Percentiles rank a stretch among this genome's conserved stretches.
Conservation (phyloP, 1,140 invertebrate species). For the Ruditapes philippinarum region DNA sequence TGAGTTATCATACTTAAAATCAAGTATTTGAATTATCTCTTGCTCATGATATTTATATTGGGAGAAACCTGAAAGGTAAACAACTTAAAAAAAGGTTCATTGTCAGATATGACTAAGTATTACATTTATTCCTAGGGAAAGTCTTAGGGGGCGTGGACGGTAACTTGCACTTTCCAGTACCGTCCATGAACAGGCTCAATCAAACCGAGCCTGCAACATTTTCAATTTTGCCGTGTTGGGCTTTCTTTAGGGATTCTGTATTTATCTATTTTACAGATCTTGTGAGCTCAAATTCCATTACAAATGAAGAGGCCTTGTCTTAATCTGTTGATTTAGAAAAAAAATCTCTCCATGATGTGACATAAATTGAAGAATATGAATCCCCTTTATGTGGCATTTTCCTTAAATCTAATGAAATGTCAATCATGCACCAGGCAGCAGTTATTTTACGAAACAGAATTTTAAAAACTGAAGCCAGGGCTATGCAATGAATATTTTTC, state of each 20-base stretch:
- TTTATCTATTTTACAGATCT: too few relatives aligned
- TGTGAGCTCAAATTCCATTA: not conserved
- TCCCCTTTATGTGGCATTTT: not conserved
- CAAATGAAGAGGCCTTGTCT: too few relatives aligned
- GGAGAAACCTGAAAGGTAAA: not conserved
- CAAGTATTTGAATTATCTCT: too few relatives aligned
- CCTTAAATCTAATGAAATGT: not conserved
- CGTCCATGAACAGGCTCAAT: too few relatives aligned
- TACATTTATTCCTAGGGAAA: not conserved
- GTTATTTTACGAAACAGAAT: not conserved
- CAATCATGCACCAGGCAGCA: not conserved
- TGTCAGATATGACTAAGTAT: not conserved
- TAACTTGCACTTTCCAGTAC: too few relatives aligned
- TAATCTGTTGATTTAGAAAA: not conserved
- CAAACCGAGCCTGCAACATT: too few relatives aligned
- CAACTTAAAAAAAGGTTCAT: not conserved
- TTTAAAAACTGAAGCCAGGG: not conserved
- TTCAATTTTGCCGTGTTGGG: too few relatives aligned
- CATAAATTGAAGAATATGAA: not conserved
- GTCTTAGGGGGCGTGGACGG: too few relatives aligned
- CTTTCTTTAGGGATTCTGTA: too few relatives aligned
- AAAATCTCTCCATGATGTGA: not conserved
- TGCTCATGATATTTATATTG: too few relatives aligned
- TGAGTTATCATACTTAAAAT: too few relatives aligned
- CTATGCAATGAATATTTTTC: conserved; percentile 18